These are phyloP conservation scores for Natrix natrix DNA, from an alignment of 2,797 vertebrate genomes.

Conservation along the genomic window DNA sequence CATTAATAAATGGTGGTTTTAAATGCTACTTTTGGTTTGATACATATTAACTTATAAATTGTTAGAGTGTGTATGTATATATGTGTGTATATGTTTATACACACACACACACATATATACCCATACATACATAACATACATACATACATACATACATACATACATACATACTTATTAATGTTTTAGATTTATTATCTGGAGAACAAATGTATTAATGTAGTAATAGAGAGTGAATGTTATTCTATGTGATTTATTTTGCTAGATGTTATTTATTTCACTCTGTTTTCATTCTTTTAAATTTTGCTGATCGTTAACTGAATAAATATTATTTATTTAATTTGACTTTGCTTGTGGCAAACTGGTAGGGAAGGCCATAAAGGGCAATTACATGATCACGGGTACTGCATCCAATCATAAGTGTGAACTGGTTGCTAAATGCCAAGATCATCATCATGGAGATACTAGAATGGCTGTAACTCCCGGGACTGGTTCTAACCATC, in stretches of 20 bases:
- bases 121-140: too few species aligned
- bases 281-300: background rate
- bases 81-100: too few species aligned
- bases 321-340: background rate
- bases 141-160: too few species aligned
- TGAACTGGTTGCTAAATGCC: background rate
- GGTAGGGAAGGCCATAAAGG: background rate
- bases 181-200: background rate
- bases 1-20: background rate
- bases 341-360: background rate
- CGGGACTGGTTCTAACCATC: background rate
- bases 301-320: background rate
- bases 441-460: background rate
- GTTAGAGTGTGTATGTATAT: too few species aligned
- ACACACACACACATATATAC: too few species aligned
- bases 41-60: background rate
- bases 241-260: background rate
- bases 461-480: background rate
- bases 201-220: background rate
- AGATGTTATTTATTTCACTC: background rate
- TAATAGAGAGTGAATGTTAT: background rate
- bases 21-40: background rate
- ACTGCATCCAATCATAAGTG: background rate
- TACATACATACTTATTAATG: too few species aligned
- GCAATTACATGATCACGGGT: background rate